Base-by-base conservation (phyloP, 2,888 invertebrate species). In the Cryptophagus acutangulus region DNA sequence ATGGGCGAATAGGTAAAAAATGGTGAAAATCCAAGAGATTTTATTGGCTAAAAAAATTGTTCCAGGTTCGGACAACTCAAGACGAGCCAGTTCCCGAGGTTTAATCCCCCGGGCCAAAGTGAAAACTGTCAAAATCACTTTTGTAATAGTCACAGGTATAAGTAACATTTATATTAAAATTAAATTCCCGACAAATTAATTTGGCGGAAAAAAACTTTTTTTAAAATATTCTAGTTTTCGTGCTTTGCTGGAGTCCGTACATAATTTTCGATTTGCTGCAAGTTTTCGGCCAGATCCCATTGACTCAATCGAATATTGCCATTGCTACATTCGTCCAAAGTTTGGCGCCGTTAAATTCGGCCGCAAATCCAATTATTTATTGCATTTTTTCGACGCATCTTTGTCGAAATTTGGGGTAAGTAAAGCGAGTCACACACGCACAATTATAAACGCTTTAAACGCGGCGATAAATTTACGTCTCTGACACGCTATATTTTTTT, bases 51-150 rank as follows among this genome's bases (percentile, higher is more conserved):
- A 40, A 24, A 36, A 15, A n/a, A 31, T 31, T 14, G 20, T 50
- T 55, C 44, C 41, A 56, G 62, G 56, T 36, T 54, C 58, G 10
- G 60, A 59, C 37, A 76, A 76, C 50, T 80, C 81, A 17, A 74
- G 87, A 28, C 74, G 89, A 24, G 88, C 88, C 1, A 91, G 91
- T 64, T 90, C 91, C n/a, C 73, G 92, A 17, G 93, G 93, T 20
- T 81, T 93, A 45, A 93, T 94, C 58, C 93, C 93, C 0, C 80
- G 87, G 48, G 93, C 93, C 15, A 93, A 93, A 73, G 88, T 94
- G 52, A 94, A 93, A 74, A 93, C 92, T 1, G 87, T 94, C 48
- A 93, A 94, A 72, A 93, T 93, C 87, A 93, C 93, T 0, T 84
- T 93, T 52, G 91, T 92, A 49, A 94, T 94, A 54, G 92, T 94